Evolutionary conservation across 1,140 invertebrate genomes (phyloP), one percentile per base, ranked within the genome.

Genomic region (Pteromalus puparum): DNA sequence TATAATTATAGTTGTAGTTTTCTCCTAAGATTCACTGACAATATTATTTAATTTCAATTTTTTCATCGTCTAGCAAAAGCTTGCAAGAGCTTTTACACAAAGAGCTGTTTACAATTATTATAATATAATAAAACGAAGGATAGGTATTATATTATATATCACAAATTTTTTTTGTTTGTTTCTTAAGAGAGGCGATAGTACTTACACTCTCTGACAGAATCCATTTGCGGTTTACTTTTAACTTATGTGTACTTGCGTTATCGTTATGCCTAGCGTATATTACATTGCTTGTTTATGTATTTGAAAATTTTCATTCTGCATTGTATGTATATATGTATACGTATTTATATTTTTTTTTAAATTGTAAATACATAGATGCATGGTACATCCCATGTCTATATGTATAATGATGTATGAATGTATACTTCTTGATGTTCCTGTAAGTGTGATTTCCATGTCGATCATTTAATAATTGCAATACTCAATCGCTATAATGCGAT

Each of bases 311-410:
- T 83, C 21, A 78, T 77, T 61, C 24, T 61, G 34, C 70, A 78
- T 34, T 78, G n/a, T 83, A 12, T 85, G 75, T 88, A 88, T 87
- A 87, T 89, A 85, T 84, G 80, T 89, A 89, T 70, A 7, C 18
- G 88, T 87, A 53, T 53, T 53, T 53, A 21, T 53, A 53, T 53
- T 53, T 15, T 53, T 2, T 42, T 89, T 83, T 65, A 88, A 88
- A 26, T n/a, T 65, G 12, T 42, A 28, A 46, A 76, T 46, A 65
- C 67, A 42, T 81, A 81, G 15, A 42, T n/a, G 0, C 13, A 73
- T 61, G 21, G 53, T 21, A 61, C 18, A 61, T 61, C 7, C 53
- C 21, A 61, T 61, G 53, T 53, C 53, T 73, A 38, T 73, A 73
- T 73, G 34, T 21, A 34, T 38, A 21, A 28, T 28, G 15, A 61